phyloP scores from a whole-genome alignment of 2,888 invertebrate genomes.

The Apotomis turbidana region DNA sequence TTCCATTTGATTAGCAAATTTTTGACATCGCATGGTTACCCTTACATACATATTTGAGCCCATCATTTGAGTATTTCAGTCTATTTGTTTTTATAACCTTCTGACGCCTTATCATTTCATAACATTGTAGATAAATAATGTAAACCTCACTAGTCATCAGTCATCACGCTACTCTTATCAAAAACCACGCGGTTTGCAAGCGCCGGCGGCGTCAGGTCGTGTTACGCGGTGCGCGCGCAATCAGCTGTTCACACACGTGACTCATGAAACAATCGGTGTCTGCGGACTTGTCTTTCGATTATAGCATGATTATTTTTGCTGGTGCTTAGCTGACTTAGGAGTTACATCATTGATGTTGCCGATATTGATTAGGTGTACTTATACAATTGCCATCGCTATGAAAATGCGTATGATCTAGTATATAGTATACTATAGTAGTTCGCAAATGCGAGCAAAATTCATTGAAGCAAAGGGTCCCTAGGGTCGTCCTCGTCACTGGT shows the following conservation, averaged over 20 bases:
- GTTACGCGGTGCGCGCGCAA: slow-evolving; percentile 64
- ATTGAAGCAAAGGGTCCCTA: too few species aligned
- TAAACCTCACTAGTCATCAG: slow-evolving; percentile 11
- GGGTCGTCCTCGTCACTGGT: too few species aligned
- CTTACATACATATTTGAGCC: too few species aligned
- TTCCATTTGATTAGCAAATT: too few species aligned
- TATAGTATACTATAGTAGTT: background rate
- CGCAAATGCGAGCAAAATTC: too few species aligned
- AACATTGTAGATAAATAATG: slow-evolving; percentile 15
- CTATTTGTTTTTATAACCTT: too few species aligned
- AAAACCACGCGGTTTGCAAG: slow-evolving; percentile 28
- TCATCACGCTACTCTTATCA: slow-evolving; percentile 25
- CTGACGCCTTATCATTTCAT: too few species aligned
- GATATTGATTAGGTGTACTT: too few species aligned
- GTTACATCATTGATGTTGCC: too few species aligned
- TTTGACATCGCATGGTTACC: too few species aligned
- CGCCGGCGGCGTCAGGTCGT: slow-evolving; percentile 55
- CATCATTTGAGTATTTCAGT: too few species aligned
- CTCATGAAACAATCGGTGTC: slow-evolving; percentile 49
- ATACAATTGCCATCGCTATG: background rate
- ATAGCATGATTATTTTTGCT: background rate
- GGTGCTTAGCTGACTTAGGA: background rate
- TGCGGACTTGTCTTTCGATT: slow-evolving; percentile 14
- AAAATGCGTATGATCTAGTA: background rate
- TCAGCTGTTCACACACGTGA: slow-evolving; percentile 63